Evolutionary conservation across 92 coral and sea anemone species (phyloP), one percentile per base, ranked within the genome.

Genomic region (Anthopleura xanthogrammica): DNA sequence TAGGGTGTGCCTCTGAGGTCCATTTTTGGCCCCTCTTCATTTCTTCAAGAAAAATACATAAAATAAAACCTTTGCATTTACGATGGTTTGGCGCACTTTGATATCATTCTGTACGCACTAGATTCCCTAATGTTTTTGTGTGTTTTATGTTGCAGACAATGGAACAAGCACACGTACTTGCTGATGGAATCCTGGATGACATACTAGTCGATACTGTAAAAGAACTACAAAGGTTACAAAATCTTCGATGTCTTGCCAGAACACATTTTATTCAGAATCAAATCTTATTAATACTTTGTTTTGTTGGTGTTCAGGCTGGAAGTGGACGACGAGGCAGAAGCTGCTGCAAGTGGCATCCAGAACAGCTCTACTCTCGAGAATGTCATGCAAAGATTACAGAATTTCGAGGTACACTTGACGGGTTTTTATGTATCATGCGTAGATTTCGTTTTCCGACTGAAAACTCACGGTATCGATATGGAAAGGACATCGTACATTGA

Each of bases 171-270:
- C 95, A 94, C 77, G 57, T 81, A 16, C 80, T 96, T 41, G 94
- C 98, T 23, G 98, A 96, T 86, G 90, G 88, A 84, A 89, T 96
- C 16, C 93, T 96, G 5, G 98, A 96, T 41, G 99, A 96, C 68
- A 56, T 96, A 12, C 72, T 96, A 43, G 91, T 83, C 75, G 99
- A 96, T 17, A 96, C 99, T 17, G 98, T 93, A 16, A 77, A 89
- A 24, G 99, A 96, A 82, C 85, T 94, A 76, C 98, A 94, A 83
- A 90, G 98, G 98, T 93, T 50, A 42, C 78, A 0, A 2, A 20
- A 3, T 75, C 78, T 75, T n/a, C 36, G 6, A 10, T 62, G 19
- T 11, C 70, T 19, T 62, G 29, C 70, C 70, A 62, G 3, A 12
- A 8, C 5, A 68, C 29, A 17, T 19, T 62, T 62, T 7, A 22